A percentile compares a stretch with the other conserved stretches of the same genome.
Conservation (phyloP, 2,888 invertebrate genomes). For the Artemia sp. region DNA sequence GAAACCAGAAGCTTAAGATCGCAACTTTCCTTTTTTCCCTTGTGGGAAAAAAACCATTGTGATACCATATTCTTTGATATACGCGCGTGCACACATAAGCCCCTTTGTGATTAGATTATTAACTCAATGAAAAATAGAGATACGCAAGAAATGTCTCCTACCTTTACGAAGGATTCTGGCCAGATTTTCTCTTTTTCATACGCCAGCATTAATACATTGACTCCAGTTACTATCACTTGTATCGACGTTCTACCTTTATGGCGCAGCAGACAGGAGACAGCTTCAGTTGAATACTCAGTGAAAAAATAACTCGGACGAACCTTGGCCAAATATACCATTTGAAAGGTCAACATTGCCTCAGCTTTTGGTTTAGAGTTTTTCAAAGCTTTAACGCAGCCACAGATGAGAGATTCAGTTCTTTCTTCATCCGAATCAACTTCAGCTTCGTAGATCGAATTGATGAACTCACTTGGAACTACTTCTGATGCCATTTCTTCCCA, state of each 20-base stretch:
- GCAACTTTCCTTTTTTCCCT: too few relatives aligned
- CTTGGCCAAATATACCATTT: conserved; percentile 61
- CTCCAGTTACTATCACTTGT: conserved; percentile 35
- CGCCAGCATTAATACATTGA: conserved; percentile 63
- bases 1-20: too few relatives aligned
- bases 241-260: conserved; percentile 42
- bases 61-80: too few relatives aligned
- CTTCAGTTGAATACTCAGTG: conserved; percentile 39
- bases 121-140: background rate
- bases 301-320: conserved; percentile 46
- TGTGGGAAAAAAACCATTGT: too few relatives aligned
- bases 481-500: conserved; percentile 60
- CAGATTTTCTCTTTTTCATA: conserved; percentile 65
- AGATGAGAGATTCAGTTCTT: conserved; percentile 54
- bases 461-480: conserved; percentile 58
- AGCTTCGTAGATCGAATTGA: conserved; percentile 54
- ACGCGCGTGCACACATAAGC: too few relatives aligned
- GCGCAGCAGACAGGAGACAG: conserved; percentile 60
- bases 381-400: conserved; percentile 66
- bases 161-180: conserved; percentile 82
- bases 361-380: conserved; percentile 47
- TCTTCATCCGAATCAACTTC: conserved; percentile 58
- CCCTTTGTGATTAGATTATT: too few relatives aligned
- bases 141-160: conserved; percentile 30
- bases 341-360: conserved; percentile 56